A percentile compares a stretch with the other conserved stretches of the same genome.
Evolutionary conservation across 2,113 vertebrate species (phyloP).

Genomic region (Buteo buteo): DNA sequence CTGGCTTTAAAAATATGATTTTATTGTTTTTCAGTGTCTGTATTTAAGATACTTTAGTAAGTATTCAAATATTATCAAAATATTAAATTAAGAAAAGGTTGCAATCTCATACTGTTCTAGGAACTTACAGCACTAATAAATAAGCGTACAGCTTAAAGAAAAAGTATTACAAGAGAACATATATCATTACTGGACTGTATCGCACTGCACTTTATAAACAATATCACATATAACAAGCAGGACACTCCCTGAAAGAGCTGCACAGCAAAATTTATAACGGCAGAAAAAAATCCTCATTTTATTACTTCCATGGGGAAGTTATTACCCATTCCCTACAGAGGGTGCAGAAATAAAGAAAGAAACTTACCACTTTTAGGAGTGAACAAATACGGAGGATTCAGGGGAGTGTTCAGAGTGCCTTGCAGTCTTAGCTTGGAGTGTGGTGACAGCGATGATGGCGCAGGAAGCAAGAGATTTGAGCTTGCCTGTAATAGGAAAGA

Average conservation of each 20-base stretch:
- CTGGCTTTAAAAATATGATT: neutral
- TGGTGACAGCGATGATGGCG: slow-evolving; percentile 78
- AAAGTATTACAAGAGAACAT: neutral
- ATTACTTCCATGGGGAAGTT: neutral
- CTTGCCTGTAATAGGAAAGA: slow-evolving; percentile 78
- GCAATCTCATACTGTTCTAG: neutral
- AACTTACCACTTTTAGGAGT: slow-evolving; percentile 75
- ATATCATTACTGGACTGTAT: neutral
- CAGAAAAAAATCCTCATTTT: neutral
- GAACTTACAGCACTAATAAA: neutral
- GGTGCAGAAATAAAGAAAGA: neutral
- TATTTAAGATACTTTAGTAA: neutral
- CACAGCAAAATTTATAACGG: neutral
- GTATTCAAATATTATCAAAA: neutral
- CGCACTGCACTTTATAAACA: neutral
- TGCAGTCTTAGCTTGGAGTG: slow-evolving; percentile 78
- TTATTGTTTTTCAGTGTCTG: neutral
- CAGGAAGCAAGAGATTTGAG: slow-evolving; percentile 77
- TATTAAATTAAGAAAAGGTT: neutral
- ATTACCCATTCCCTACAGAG: neutral
- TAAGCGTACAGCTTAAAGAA: neutral
- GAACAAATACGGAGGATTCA: slow-evolving; percentile 70
- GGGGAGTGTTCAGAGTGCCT: slow-evolving; percentile 56
- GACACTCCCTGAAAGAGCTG: neutral
- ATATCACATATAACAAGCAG: neutral